A percentile compares a stretch with the other conserved stretches of the same genome.
phyloP scores from a whole-genome alignment of 2,113 vertebrate species.

The Pollimyrus isidori region DNA sequence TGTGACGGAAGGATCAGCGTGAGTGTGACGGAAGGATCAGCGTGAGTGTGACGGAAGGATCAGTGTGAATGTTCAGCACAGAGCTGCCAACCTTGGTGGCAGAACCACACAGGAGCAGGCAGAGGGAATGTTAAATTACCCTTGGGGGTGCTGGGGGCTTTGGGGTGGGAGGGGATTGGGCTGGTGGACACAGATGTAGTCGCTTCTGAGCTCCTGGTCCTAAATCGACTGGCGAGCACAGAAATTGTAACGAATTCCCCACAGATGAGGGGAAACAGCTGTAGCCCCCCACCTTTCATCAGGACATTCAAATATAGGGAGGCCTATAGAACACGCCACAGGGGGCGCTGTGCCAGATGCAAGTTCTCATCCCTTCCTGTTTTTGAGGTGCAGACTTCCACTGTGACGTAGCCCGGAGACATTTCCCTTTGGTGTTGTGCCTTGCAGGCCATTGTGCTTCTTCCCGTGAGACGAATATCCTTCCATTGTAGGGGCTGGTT shows the following conservation, averaged over 20 bases:
- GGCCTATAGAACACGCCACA: background rate
- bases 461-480: slow-evolving; percentile 21
- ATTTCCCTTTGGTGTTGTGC: background rate
- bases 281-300: background rate
- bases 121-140: background rate
- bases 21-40: background rate
- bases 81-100: background rate
- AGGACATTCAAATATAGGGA: background rate
- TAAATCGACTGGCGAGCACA: background rate
- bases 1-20: no score
- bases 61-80: background rate
- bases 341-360: background rate
- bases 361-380: slow-evolving; percentile 19
- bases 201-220: background rate
- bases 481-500: slow-evolving; percentile 25
- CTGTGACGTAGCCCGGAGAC: slow-evolving; percentile 1
- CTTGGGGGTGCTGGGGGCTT: background rate
- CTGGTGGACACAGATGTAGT: background rate
- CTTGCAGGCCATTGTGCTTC: slow-evolving; percentile 13
- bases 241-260: background rate
- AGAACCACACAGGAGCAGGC: background rate
- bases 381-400: slow-evolving; percentile 17
- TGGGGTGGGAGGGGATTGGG: background rate
- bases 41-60: background rate
- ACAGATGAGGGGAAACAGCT: background rate